A percentile compares a stretch with the other conserved stretches of the same genome.
Conservation (phyloP, 2,797 vertebrate species). For the Sebastes miniatus region DNA sequence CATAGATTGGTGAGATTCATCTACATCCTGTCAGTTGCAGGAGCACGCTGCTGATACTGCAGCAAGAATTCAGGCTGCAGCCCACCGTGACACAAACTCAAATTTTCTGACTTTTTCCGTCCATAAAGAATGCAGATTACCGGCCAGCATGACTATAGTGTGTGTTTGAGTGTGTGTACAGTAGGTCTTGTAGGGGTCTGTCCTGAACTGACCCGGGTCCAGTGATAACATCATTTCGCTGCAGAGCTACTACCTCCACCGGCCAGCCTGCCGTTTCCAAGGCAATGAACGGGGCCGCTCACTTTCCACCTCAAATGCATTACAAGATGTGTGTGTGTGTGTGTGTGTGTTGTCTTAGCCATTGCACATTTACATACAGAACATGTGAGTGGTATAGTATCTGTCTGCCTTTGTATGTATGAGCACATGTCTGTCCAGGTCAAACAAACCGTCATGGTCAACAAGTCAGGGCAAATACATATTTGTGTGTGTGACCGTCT, state of each 20-base stretch:
- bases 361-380: constrained; percentile 25
- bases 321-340: constrained; percentile 37
- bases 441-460: constrained; percentile 18
- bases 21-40: background rate
- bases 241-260: constrained; percentile 48
- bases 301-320: constrained; percentile 67
- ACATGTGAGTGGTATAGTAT: constrained; percentile 2
- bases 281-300: constrained; percentile 68
- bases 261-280: constrained; percentile 74
- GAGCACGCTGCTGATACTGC: background rate
- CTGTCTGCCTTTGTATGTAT: constrained; percentile 19
- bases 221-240: constrained; percentile 74
- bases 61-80: background rate
- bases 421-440: constrained; percentile 20
- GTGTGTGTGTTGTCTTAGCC: constrained; percentile 20
- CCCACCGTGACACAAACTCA: background rate
- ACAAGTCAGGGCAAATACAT: background rate
- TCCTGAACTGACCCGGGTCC: constrained; percentile 66
- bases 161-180: constrained; percentile 45
- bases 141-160: background rate
- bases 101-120: background rate
- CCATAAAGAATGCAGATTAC: background rate
- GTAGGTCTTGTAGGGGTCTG: constrained; percentile 58
- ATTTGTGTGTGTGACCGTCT: constrained; percentile 14
- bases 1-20: background rate